These are phyloP conservation scores for Brachionus sp. DNA, from an alignment of 1,140 invertebrate genomes.

Conservation along the genomic window DNA sequence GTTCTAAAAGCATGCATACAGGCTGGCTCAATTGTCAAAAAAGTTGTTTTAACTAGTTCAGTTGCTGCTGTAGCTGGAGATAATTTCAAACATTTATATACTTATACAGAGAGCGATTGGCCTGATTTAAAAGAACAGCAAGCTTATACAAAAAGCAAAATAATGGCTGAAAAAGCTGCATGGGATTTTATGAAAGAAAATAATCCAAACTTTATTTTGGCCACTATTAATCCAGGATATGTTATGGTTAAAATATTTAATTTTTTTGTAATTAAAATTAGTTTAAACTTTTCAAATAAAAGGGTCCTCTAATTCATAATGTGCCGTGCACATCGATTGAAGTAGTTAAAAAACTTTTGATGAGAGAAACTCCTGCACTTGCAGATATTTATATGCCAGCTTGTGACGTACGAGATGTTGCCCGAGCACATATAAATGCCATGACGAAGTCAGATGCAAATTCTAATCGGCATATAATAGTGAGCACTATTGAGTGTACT, in stretches of 20 bases:
- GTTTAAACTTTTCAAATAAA: not conserved
- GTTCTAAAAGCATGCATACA: constrained; percentile 62
- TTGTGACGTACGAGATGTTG: constrained; percentile 65
- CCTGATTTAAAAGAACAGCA: constrained; percentile 54
- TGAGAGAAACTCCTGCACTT: constrained; percentile 59
- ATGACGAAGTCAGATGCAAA: constrained; percentile 61
- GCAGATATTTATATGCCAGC: constrained; percentile 61
- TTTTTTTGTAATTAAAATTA: constrained; percentile 55
- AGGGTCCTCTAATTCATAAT: constrained; percentile 43
- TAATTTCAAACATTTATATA: constrained; percentile 51
- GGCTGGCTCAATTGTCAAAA: constrained; percentile 59
- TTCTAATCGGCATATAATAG: constrained; percentile 49
- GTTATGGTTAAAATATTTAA: constrained; percentile 57
- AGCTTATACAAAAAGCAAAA: constrained; percentile 62
- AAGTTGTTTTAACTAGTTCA: constrained; percentile 65
- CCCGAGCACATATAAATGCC: constrained; percentile 63
- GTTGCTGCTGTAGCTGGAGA: constrained; percentile 62
- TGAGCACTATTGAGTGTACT: not conserved
- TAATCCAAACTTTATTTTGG: constrained; percentile 63
- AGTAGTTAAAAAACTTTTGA: constrained; percentile 59
- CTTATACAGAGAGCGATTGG: constrained; percentile 63
- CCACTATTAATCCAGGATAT: constrained; percentile 58
- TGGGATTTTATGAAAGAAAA: constrained; percentile 64
- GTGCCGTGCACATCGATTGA: constrained; percentile 48
- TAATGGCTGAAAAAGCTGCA: constrained; percentile 63